phyloP scores from a whole-genome alignment of 2,113 vertebrate species.

The Carassius gibelio region DNA sequence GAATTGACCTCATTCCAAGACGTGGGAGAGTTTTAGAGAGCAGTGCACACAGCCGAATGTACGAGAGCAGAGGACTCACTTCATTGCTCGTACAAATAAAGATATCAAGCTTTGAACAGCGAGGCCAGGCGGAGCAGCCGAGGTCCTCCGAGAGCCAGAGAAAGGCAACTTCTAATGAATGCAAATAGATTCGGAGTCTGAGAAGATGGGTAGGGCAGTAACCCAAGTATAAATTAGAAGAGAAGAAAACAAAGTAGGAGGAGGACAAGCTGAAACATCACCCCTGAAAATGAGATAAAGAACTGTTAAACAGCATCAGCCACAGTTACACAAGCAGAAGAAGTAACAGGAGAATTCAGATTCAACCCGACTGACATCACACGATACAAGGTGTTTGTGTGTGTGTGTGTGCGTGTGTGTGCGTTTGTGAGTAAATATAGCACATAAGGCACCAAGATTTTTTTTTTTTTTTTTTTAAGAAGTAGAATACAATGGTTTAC shows the following conservation, averaged over 20 bases:
- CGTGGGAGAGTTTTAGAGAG: conserved; percentile 10
- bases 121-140: conserved; percentile 7
- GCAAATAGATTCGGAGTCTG: conserved; percentile 45
- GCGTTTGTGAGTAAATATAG: background rate
- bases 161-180: conserved; percentile 39
- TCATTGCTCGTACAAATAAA: conserved; percentile 31
- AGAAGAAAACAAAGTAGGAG: background rate
- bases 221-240: conserved; percentile 47
- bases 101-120: conserved; percentile 45
- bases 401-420: background rate
- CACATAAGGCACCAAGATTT: background rate
- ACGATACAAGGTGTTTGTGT: background rate
- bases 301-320: background rate
- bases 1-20: conserved; percentile 27
- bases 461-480: too few species aligned
- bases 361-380: background rate
- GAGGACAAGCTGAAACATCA: conserved; percentile 48
- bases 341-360: background rate
- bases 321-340: too few species aligned
- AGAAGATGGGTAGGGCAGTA: conserved; percentile 31
- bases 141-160: conserved; percentile 9
- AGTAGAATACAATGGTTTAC: background rate
- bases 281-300: conserved; percentile 21
- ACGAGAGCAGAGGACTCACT: background rate
- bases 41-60: conserved; percentile 13